Percentiles rank a stretch among this genome's conserved stretches.
Conservation (phyloP, 1,140 invertebrate species). For the Drosophila saltans region DNA sequence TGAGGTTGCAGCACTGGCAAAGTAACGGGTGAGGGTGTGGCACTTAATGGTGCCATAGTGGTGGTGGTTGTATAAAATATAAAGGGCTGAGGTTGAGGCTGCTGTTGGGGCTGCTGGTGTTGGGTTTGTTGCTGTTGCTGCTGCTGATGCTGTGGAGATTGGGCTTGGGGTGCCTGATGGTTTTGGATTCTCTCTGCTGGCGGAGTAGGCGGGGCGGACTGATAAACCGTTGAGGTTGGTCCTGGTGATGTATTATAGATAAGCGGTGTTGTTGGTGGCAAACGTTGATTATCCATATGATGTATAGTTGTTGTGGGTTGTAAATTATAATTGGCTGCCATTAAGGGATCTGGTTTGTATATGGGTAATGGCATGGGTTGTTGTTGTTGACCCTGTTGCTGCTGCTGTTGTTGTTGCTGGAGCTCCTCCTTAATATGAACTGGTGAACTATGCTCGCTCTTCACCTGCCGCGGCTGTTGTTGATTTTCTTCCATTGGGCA, state of each 20-base stretch:
- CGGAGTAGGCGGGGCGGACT: conserved; percentile 54
- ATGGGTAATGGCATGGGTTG: conserved; percentile 27
- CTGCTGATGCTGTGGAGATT: not conserved
- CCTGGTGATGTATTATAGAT: conserved; percentile 24
- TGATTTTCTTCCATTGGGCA: conserved; percentile 12
- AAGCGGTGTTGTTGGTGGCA: conserved; percentile 29
- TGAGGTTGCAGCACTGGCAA: not conserved
- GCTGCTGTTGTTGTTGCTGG: not conserved
- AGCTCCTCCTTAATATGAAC: conserved; percentile 64
- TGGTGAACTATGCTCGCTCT: conserved; percentile 60
- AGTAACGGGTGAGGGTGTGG: conserved; percentile 83
- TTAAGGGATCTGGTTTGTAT: conserved; percentile 66
- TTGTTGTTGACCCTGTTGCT: conserved; percentile 9
- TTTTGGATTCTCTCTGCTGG: conserved; percentile 24
- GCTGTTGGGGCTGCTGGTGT: conserved; percentile 13
- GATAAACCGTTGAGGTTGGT: conserved; percentile 41
- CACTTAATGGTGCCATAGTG: conserved; percentile 86
- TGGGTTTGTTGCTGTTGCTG: not conserved
- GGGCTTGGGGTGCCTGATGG: conserved; percentile 30
- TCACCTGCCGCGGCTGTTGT: conserved; percentile 34
- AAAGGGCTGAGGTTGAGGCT: conserved; percentile 42
- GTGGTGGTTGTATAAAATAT: conserved; percentile 80
- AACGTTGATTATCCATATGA: conserved; percentile 54
- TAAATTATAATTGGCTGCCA: conserved; percentile 60
- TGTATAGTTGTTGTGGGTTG: conserved; percentile 70